Percentiles rank a stretch among this genome's conserved stretches.
Evolutionary conservation across 1,140 invertebrate genomes (phyloP).

Genomic region (Aphis craccivora): DNA sequence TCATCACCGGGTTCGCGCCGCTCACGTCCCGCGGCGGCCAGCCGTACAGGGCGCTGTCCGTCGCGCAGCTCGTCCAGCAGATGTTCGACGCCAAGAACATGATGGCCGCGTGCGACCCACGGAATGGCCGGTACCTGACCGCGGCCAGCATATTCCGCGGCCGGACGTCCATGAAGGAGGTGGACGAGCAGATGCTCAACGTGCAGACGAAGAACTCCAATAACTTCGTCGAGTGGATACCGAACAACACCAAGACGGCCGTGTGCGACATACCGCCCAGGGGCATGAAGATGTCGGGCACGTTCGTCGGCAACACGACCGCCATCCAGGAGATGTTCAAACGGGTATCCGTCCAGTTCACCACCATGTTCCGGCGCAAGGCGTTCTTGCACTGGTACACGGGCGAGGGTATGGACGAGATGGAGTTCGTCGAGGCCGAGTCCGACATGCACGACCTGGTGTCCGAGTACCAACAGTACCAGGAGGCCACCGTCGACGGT

Average conservation of each 20-base stretch:
- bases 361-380: conserved; percentile 92
- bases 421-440: conserved; percentile 66
- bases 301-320: conserved; percentile 72
- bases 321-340: conserved; percentile 90
- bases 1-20: conserved; percentile 90
- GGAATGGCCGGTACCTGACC: conserved; percentile 90
- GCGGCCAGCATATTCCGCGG: conserved; percentile 94
- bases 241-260: conserved; percentile 62
- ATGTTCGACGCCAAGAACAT: conserved; percentile 77
- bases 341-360: conserved; percentile 86
- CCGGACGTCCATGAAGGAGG: conserved; percentile 89
- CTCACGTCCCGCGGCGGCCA: conserved; percentile 76
- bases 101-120: conserved; percentile 84
- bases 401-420: not conserved
- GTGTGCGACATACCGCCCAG: conserved; percentile 93
- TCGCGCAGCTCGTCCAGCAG: conserved; percentile 73
- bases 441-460: conserved; percentile 84
- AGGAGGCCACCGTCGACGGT: conserved; percentile 73
- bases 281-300: conserved; percentile 79
- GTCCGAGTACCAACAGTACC: conserved; percentile 67
- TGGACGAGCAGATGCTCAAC: conserved; percentile 6
- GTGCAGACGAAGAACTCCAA: not conserved
- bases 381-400: conserved; percentile 67
- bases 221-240: not conserved
- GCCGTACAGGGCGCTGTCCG: conserved; percentile 80